Evolutionary conservation across 1,140 invertebrate genomes (phyloP).

Genomic region (Orius insidiosus): DNA sequence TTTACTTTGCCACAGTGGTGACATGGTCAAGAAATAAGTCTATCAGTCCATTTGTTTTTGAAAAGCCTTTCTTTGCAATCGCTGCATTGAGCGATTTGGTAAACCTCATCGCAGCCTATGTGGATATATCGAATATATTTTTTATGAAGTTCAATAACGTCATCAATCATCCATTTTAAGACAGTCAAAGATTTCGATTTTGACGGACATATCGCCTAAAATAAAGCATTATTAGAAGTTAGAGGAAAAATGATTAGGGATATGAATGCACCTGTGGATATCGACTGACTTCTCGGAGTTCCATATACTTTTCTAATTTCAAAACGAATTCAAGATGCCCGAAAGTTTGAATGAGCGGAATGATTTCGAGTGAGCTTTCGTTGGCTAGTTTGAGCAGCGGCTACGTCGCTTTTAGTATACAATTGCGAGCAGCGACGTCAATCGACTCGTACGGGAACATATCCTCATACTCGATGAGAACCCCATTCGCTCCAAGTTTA

Average conservation of each 20-base stretch:
- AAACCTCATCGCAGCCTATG: constrained; percentile 28
- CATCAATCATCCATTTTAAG: constrained; percentile 16
- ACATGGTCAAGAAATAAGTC: constrained; percentile 12
- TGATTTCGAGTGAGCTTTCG: constrained; percentile 29
- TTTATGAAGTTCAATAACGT: constrained; percentile 25
- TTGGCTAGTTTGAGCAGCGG: constrained; percentile 10
- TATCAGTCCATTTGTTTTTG: constrained; percentile 20
- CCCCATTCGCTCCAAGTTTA: constrained; percentile 31
- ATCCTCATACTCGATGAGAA: constrained; percentile 36
- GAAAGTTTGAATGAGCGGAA: constrained; percentile 54
- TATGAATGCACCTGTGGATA: constrained; percentile 23
- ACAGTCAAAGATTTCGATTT: constrained; percentile 12
- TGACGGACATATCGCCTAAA: constrained; percentile 16
- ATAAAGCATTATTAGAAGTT: not conserved
- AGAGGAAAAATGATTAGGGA: too few species aligned
- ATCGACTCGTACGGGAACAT: constrained; percentile 32
- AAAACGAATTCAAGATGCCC: constrained; percentile 49
- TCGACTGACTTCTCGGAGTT: constrained; percentile 31
- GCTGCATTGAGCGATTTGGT: constrained; percentile 29
- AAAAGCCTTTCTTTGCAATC: constrained; percentile 26
- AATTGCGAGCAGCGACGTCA: constrained; percentile 26
- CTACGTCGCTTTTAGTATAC: constrained; percentile 23
- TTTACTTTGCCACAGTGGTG: constrained; percentile 5
- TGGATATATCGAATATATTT: constrained; percentile 23
- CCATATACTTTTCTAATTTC: constrained; percentile 34